Percentiles rank a stretch among this genome's conserved stretches.
Conservation (phyloP, 1,140 invertebrate genomes). For the Micrasema minimum region DNA sequence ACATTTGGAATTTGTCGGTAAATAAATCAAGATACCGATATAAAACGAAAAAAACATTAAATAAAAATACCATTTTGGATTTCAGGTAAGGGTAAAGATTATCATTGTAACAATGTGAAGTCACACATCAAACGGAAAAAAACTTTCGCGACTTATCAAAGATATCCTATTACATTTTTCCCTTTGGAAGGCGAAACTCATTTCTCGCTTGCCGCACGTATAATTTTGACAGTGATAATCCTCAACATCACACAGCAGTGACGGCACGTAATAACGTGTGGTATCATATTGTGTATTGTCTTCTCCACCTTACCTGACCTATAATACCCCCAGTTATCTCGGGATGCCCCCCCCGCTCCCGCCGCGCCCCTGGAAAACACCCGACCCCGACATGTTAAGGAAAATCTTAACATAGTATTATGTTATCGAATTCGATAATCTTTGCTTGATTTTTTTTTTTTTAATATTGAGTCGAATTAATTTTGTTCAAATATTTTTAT, state of each 20-base stretch:
- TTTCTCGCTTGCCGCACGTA: slow-evolving; percentile 12
- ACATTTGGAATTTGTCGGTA: too few relatives aligned
- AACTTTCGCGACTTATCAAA: slow-evolving; percentile 25
- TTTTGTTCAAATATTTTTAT: too few relatives aligned
- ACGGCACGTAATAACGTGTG: slow-evolving; percentile 35
- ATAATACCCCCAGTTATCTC: background rate
- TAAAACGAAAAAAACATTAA: too few relatives aligned
- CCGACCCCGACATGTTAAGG: too few relatives aligned
- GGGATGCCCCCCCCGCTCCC: background rate
- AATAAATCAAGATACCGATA: too few relatives aligned
- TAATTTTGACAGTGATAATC: slow-evolving; percentile 39
- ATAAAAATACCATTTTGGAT: too few relatives aligned
- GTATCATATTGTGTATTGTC: slow-evolving; percentile 35
- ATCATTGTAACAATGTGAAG: background rate
- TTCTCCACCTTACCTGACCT: slow-evolving; percentile 16
- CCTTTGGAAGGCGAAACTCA: slow-evolving; percentile 22
- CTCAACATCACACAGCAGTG: slow-evolving; percentile 25
- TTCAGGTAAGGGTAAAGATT: too few relatives aligned
- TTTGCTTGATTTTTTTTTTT: too few relatives aligned
- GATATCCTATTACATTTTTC: slow-evolving; percentile 23
- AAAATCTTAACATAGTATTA: too few relatives aligned
- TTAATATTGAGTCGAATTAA: too few relatives aligned
- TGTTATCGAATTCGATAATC: too few relatives aligned
- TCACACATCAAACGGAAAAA: background rate
- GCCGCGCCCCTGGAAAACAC: background rate